These are phyloP conservation scores for Lepidurus apus DNA, from an alignment of 1,140 invertebrate species.

Conservation along the genomic window DNA sequence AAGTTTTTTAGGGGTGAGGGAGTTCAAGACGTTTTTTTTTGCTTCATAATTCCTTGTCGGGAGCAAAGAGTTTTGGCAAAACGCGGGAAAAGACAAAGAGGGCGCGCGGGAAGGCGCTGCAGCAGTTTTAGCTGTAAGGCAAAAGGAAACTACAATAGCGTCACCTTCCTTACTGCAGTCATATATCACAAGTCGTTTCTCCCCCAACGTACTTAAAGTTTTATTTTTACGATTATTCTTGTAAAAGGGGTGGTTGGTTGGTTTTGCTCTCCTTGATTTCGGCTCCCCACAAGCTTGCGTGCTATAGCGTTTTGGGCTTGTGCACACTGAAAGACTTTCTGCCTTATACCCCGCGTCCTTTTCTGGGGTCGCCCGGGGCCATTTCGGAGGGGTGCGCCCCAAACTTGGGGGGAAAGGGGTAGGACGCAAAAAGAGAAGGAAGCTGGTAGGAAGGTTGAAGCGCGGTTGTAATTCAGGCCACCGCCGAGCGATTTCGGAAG, in stretches of 20 bases:
- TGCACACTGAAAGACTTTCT: no score
- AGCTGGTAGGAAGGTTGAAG: not conserved
- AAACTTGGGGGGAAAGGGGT: not conserved
- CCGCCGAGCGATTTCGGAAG: slow-evolving; percentile 20
- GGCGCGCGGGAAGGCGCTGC: not conserved
- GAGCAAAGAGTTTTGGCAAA: not conserved
- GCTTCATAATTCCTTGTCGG: not conserved
- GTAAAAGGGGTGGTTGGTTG: slow-evolving; percentile 12
- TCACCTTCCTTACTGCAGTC: slow-evolving; percentile 21
- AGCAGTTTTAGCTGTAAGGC: slow-evolving; percentile 12
- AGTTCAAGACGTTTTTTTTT: not conserved
- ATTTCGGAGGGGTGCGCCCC: not conserved
- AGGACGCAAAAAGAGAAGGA: not conserved
- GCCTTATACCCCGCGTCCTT: no score
- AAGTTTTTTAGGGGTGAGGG: not conserved
- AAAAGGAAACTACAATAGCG: not conserved
- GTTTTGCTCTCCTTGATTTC: not conserved
- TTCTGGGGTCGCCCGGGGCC: no score
- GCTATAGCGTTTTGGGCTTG: not conserved
- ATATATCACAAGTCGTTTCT: slow-evolving; percentile 20
- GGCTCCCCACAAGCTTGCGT: slow-evolving; percentile 20
- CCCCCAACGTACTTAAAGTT: slow-evolving; percentile 3
- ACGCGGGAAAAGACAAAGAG: not conserved
- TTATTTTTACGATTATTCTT: slow-evolving; percentile 22
- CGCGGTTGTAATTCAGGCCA: slow-evolving; percentile 20